Conservation (phyloP, 2,888 invertebrate species). For the Platycheirus rosarum region DNA sequence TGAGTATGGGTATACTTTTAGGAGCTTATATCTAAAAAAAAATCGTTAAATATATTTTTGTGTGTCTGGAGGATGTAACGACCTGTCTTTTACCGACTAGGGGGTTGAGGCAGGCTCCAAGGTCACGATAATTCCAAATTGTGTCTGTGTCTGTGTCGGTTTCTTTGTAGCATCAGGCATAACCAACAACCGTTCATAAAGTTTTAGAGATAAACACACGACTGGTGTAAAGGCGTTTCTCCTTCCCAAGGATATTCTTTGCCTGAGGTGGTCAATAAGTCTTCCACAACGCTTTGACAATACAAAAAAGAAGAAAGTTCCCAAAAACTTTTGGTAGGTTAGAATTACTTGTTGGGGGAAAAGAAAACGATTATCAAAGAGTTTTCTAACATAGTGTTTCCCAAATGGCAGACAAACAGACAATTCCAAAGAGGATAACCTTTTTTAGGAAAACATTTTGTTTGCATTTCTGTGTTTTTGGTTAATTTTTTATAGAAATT, state of each 20-base stretch:
- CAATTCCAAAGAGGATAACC: constrained; percentile 17
- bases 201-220: constrained; percentile 1
- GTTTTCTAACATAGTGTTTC: constrained; percentile 2
- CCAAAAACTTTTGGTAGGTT: not conserved
- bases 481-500: not conserved
- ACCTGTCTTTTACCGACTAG: constrained; percentile 49
- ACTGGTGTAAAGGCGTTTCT: not conserved
- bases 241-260: constrained; percentile 17
- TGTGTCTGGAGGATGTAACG: constrained; percentile 62
- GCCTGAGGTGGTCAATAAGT: constrained; percentile 17
- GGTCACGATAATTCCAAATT: constrained; percentile 32
- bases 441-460: not conserved
- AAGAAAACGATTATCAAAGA: not conserved
- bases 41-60: constrained; percentile 36
- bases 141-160: not conserved
- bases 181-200: constrained; percentile 3
- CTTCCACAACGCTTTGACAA: not conserved
- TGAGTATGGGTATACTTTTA: constrained; percentile 11
- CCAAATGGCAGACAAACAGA: constrained; percentile 8
- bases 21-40: constrained; percentile 1
- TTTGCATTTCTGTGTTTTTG: not conserved
- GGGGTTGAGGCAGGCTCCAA: constrained; percentile 69
- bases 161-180: not conserved
- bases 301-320: not conserved
- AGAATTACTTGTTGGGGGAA: not conserved